Percentiles rank a stretch among this genome's conserved stretches.
These are phyloP conservation scores for Nettapus auritus DNA, from an alignment of 2,113 vertebrate genomes.

Conservation along the genomic window DNA sequence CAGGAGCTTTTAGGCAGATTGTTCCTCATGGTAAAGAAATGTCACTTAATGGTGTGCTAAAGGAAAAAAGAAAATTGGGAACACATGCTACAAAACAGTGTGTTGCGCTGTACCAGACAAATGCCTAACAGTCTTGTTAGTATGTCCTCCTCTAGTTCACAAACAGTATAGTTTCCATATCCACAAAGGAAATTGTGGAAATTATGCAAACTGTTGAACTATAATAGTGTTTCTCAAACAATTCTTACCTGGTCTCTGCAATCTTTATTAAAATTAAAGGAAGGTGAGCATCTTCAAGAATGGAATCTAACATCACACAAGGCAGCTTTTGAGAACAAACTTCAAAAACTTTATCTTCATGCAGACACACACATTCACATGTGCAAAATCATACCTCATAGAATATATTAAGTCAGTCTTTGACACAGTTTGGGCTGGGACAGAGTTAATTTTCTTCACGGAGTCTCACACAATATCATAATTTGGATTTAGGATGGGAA, in stretches of 20 bases:
- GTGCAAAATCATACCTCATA: neutral
- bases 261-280: neutral
- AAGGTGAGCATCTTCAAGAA: neutral
- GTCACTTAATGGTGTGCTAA: neutral
- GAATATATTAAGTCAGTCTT: neutral
- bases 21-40: neutral
- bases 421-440: too few species aligned
- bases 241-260: neutral
- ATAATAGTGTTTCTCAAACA: neutral
- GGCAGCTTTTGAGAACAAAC: neutral
- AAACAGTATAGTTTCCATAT: neutral
- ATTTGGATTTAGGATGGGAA: too few species aligned
- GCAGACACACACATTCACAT: neutral
- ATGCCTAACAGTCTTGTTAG: neutral
- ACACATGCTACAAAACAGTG: neutral
- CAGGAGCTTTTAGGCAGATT: neutral
- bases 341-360: neutral
- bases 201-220: neutral
- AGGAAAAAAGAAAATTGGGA: neutral
- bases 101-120: neutral
- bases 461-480: too few species aligned
- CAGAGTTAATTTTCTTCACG: too few species aligned
- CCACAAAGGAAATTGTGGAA: neutral
- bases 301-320: neutral
- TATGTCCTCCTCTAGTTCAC: neutral